Evolutionary conservation across 2,797 vertebrate genomes (phyloP), one percentile per base, ranked within the genome.

Genomic region (Mus minutoides): DNA sequence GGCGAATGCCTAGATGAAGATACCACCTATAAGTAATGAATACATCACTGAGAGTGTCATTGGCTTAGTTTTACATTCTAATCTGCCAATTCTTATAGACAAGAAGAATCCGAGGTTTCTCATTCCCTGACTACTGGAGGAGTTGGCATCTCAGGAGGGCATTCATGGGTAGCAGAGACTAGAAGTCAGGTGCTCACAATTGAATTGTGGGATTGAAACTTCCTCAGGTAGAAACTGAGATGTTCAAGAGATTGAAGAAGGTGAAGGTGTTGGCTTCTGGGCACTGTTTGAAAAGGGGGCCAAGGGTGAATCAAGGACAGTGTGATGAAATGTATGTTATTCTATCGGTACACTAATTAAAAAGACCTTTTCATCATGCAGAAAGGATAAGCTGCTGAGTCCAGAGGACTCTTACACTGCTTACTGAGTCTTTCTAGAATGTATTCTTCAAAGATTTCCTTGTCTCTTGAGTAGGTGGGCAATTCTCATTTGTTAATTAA

Each of bases 61-160:
- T 62, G 69, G 24, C 52, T 84, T 24, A 4, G 43, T 77, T 97
- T 90, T 94, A 71, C 0, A 24, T 80, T 87, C 75, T 85, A 77
- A 54, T 86, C 62, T 78, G 64, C 43, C 75, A 60, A 87, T 88
- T 79, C 91, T 88, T 37, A 19, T 89, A 43, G 91, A 84, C 77
- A 84, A 43, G 52, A 49, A 34, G 67, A 91, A 88, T 69, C 67
- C 69, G 73, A 87, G 69, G 3, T n/a, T 86, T 54, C 86, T 87
- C 43, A 29, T 88, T 91, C 84, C 17, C 80, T 54, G 77, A 21
- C 85, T 78, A 8, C 40, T 67, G 43, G 69, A 87, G 60, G 67
- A 2, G 26, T 29, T 95, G 75, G 49, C 16, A 31, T 49, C 64
- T 86, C 29, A 52, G 77, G 67, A 82, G 43, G 31, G 21, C 64